These are phyloP conservation scores for Cyprinus carpio DNA, from an alignment of 2,113 vertebrate species.

Conservation along the genomic window DNA sequence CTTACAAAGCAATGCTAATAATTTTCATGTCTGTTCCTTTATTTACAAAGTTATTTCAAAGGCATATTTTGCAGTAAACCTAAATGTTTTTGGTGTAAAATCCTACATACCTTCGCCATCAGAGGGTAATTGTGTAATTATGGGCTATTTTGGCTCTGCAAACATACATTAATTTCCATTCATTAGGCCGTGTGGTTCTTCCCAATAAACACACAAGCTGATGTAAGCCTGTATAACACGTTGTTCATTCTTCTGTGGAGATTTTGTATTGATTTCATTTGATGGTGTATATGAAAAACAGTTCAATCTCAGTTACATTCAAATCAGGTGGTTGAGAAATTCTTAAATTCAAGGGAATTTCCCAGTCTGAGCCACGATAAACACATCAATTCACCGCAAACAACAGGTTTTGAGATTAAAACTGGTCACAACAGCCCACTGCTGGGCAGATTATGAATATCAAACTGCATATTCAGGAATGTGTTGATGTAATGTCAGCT, in stretches of 20 bases:
- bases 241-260: slow-evolving; percentile 58
- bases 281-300: slow-evolving; percentile 41
- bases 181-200: slow-evolving; percentile 75
- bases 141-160: slow-evolving; percentile 75
- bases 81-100: slow-evolving; percentile 67
- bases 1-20: slow-evolving; percentile 31
- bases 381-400: slow-evolving; percentile 20
- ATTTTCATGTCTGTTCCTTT: slow-evolving; percentile 67
- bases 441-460: slow-evolving; percentile 34
- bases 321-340: slow-evolving; percentile 48
- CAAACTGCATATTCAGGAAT: slow-evolving; percentile 47
- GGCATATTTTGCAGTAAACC: slow-evolving; percentile 70
- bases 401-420: slow-evolving; percentile 36
- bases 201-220: slow-evolving; percentile 70
- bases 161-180: slow-evolving; percentile 78
- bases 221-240: slow-evolving; percentile 75
- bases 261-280: slow-evolving; percentile 55
- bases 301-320: slow-evolving; percentile 46
- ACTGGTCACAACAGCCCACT: slow-evolving; percentile 29
- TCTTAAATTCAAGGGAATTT: slow-evolving; percentile 50
- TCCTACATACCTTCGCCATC: slow-evolving; percentile 71
- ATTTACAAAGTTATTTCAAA: slow-evolving; percentile 73
- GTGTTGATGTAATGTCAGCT: slow-evolving; percentile 48
- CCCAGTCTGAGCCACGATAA: slow-evolving; percentile 38
- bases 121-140: slow-evolving; percentile 76